Conservation (phyloP, 2,888 invertebrate species). For the Meteorus cinctellus region DNA sequence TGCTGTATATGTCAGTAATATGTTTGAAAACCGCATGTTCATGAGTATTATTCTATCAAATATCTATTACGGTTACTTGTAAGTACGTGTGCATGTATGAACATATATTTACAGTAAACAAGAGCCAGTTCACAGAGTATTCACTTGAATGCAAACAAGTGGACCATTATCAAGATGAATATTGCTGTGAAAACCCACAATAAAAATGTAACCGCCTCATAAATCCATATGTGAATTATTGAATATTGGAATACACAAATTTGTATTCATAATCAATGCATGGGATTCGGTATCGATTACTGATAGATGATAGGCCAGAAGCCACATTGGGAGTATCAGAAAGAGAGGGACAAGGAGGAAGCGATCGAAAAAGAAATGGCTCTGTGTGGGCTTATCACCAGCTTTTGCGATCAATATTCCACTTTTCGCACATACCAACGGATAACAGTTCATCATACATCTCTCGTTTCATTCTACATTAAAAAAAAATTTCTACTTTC, state of each 20-base stretch:
- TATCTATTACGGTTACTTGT: not conserved
- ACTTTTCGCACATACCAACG: not conserved
- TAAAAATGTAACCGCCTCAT: slow-evolving; percentile 29
- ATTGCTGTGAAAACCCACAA: slow-evolving; percentile 4
- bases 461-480: not conserved
- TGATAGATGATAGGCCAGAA: not conserved
- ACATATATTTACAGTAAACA: not conserved
- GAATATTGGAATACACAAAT: not conserved
- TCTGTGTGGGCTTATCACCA: too few relatives aligned
- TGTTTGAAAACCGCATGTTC: not conserved
- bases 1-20: not conserved
- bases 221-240: slow-evolving; percentile 30
- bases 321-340: too few relatives aligned
- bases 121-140: not conserved
- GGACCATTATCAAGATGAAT: slow-evolving; percentile 1
- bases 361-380: too few relatives aligned
- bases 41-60: not conserved
- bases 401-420: not conserved
- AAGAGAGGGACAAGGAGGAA: too few relatives aligned
- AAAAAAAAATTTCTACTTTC: not conserved
- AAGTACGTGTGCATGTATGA: not conserved
- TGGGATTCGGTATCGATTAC: not conserved
- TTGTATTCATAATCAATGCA: not conserved
- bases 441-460: too few relatives aligned
- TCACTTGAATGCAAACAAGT: not conserved